phyloP scores from a whole-genome alignment of 2,113 vertebrate genomes.

The Scomber colias region DNA sequence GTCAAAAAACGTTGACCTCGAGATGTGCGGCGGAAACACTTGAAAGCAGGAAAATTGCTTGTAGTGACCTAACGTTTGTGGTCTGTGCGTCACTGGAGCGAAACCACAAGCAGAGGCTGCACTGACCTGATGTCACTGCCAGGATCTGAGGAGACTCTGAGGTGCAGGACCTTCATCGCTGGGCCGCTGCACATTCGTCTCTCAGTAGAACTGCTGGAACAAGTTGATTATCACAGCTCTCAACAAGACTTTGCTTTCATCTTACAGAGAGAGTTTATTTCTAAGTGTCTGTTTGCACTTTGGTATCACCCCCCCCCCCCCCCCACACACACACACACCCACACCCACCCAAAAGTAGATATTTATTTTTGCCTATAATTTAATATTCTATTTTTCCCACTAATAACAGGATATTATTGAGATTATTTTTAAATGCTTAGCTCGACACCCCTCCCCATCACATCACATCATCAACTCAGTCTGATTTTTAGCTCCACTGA shows the following conservation, averaged over 20 bases:
- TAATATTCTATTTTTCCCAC: constrained; percentile 47
- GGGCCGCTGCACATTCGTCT: background rate
- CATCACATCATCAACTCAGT: background rate
- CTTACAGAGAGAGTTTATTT: constrained; percentile 38
- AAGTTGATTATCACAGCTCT: constrained; percentile 57
- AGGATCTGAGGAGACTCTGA: constrained; percentile 23
- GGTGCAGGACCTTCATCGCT: constrained; percentile 30
- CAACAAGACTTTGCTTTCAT: constrained; percentile 34
- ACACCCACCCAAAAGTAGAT: constrained; percentile 38
- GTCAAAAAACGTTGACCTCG: constrained; percentile 29
- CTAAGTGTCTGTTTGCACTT: constrained; percentile 65
- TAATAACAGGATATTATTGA: constrained; percentile 19
- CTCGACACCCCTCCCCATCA: constrained; percentile 4
- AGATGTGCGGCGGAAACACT: constrained; percentile 23
- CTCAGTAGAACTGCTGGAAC: constrained; percentile 22
- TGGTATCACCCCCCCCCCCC: constrained; percentile 38
- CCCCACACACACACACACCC: background rate
- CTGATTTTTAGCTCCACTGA: constrained; percentile 4
- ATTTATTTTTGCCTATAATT: constrained; percentile 58
- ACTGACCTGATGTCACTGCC: background rate
- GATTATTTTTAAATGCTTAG: constrained; percentile 33
- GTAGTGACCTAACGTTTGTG: constrained; percentile 52
- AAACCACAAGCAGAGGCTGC: constrained; percentile 31
- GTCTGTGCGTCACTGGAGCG: constrained; percentile 1
- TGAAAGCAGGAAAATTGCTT: constrained; percentile 15